A percentile compares a stretch with the other conserved stretches of the same genome.
These are phyloP conservation scores for Trachythela sp. DNA, from an alignment of 64 coral and sea anemone genomes.

Conservation along the genomic window DNA sequence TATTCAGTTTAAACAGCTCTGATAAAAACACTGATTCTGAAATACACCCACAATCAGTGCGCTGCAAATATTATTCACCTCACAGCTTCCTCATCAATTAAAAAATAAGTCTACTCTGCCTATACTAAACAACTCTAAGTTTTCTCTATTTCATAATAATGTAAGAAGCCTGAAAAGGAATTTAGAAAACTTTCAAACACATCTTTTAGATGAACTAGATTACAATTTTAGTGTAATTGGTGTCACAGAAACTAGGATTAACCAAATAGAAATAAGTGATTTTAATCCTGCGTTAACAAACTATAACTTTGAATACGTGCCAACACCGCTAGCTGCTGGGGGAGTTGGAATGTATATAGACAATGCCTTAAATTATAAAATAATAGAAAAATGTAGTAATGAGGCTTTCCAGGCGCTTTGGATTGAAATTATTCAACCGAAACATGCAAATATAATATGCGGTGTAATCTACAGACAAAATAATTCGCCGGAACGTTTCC, in stretches of 20 bases:
- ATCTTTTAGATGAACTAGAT: too few relatives aligned
- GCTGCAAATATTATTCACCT: background rate
- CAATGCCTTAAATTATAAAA: too few relatives aligned
- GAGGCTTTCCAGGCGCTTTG: background rate
- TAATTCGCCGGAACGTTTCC: slow-evolving; percentile 6
- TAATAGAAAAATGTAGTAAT: background rate
- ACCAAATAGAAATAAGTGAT: background rate
- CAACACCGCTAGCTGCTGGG: slow-evolving; percentile 5
- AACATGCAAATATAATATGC: background rate
- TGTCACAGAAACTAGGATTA: background rate
- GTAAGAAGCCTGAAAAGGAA: too few relatives aligned
- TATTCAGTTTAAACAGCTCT: slow-evolving; percentile 10
- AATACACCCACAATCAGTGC: background rate
- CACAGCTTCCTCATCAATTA: background rate
- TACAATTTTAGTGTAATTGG: too few relatives aligned
- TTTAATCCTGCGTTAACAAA: slow-evolving; percentile 10
- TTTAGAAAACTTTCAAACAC: too few relatives aligned
- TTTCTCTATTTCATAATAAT: background rate
- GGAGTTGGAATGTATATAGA: too few relatives aligned
- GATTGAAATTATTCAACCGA: background rate
- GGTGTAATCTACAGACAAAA: slow-evolving; percentile 3
- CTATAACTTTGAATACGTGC: slow-evolving; percentile 15
- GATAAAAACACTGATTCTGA: background rate
- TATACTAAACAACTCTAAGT: background rate
- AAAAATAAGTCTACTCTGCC: too few relatives aligned